phyloP scores from a whole-genome alignment of 2,113 vertebrate species.

The Odontesthes bonariensis region DNA sequence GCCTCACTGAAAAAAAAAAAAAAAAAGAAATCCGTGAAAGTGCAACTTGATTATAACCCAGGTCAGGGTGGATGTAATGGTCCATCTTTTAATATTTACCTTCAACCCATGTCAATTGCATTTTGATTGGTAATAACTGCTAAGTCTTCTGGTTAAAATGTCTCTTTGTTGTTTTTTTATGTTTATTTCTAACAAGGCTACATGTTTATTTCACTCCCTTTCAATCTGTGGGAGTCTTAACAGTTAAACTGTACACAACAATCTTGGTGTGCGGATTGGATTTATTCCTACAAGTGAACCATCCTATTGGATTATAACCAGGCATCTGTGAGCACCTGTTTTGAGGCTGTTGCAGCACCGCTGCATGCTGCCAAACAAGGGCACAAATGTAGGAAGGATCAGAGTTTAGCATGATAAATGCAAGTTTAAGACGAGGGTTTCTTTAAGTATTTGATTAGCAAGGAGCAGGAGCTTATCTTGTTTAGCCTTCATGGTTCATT shows the following conservation, averaged over 20 bases:
- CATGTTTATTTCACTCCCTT: too few species aligned
- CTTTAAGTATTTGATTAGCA: background rate
- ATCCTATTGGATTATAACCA: slow-evolving; percentile 16
- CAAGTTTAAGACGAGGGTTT: background rate
- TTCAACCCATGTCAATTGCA: background rate
- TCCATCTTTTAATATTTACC: background rate
- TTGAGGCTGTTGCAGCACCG: background rate
- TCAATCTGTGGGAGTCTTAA: too few species aligned
- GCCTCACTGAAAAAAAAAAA: too few species aligned
- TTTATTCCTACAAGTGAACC: slow-evolving; percentile 8
- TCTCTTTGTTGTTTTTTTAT: too few species aligned
- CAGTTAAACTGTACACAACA: background rate
- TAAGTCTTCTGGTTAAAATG: too few species aligned
- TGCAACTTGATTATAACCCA: too few species aligned
- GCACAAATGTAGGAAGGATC: background rate
- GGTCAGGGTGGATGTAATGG: too few species aligned
- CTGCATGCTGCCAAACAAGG: background rate
- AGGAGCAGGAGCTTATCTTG: background rate
- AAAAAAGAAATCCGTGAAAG: too few species aligned
- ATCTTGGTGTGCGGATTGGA: background rate
- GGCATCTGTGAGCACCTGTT: slow-evolving; percentile 13
- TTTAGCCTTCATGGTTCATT: background rate
- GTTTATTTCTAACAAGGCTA: too few species aligned
- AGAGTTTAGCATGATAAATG: background rate
- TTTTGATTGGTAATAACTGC: too few species aligned